Percentiles rank a stretch among this genome's conserved stretches.
Conservation (phyloP, 2,888 invertebrate genomes). For the Rambutsinella grinnellia region DNA sequence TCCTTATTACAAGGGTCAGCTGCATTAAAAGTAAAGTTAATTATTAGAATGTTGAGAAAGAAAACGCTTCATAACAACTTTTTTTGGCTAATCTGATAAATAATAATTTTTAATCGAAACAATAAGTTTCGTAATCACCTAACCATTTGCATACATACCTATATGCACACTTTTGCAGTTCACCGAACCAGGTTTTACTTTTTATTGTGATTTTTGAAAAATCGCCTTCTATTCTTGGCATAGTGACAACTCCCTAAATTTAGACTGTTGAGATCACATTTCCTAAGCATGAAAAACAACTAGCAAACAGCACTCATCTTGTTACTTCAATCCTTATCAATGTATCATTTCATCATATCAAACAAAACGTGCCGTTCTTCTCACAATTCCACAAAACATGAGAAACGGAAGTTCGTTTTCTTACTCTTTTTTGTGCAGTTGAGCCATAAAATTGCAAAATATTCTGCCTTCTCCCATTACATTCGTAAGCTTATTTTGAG, state of each 20-base stretch:
- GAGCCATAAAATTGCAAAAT: neutral
- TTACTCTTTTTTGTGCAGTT: neutral
- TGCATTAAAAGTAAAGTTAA: too few species aligned
- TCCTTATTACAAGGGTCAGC: neutral
- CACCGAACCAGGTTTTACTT: neutral
- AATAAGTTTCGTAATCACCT: neutral
- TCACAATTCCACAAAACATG: neutral
- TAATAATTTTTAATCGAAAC: neutral
- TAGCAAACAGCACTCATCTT: neutral
- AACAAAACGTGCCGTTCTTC: neutral
- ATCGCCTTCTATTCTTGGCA: neutral
- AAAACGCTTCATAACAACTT: neutral
- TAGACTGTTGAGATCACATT: neutral
- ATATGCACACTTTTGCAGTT: neutral
- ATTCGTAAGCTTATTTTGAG: neutral
- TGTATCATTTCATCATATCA: neutral
- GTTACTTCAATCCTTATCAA: neutral
- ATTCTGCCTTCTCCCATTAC: neutral
- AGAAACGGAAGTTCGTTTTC: too few species aligned
- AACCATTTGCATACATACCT: too few species aligned
- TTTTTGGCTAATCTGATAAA: neutral
- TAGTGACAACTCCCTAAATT: neutral
- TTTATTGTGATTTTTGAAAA: neutral
- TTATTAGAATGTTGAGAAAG: neutral
- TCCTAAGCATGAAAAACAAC: neutral